Base-by-base conservation (phyloP, 2,113 vertebrate species). In the Lipophrys pholis region DNA sequence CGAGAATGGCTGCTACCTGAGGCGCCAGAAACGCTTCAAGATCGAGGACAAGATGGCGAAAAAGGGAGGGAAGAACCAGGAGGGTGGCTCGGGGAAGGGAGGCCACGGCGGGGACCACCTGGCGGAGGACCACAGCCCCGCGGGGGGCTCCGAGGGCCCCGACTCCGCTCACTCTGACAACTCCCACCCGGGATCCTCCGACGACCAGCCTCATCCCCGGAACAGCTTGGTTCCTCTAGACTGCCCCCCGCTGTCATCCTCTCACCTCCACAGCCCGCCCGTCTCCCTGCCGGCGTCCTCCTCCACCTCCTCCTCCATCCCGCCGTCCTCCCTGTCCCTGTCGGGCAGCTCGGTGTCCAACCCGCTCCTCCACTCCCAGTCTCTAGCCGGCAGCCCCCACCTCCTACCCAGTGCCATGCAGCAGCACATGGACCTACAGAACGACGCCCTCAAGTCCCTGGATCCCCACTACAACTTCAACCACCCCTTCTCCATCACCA, bases 401-500 rank as follows among this genome's bases (percentile, higher is more conserved):
- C 95, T 95, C 45, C 93, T 95, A 46, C 73, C 93, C 1, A 74
- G 87, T 42, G n/a, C 92, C 61, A 94, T 95, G 90, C 93, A 93
- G 59, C 94, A 95, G 59, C 94, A 95, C 85, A 91, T 96, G 90
- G 96, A 97, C 80, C 92, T 96, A 55, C 95, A 95, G 0, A 94
- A 88, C 0, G 96, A 96, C 8, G 89, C 95, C 12, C 93, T 97
- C 65, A 97, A 97, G 92, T 93, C 93, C 51, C 89, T 96, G 84
- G 95, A 97, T 51, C 94, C 94, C 0, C 95, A 96, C 76, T 97
- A 96, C 90, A 97, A 97, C 91, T 97, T 97, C 91, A 96, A 96
- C 86, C 96, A 97, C 69, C 96, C 96, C 0, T 97, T 97, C 90
- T 97, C 96, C 86, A 97, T 97, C 87, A 96, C 95, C 87, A 97